phyloP scores from a whole-genome alignment of 2,888 invertebrate species.

The Agrypnus murinus region DNA sequence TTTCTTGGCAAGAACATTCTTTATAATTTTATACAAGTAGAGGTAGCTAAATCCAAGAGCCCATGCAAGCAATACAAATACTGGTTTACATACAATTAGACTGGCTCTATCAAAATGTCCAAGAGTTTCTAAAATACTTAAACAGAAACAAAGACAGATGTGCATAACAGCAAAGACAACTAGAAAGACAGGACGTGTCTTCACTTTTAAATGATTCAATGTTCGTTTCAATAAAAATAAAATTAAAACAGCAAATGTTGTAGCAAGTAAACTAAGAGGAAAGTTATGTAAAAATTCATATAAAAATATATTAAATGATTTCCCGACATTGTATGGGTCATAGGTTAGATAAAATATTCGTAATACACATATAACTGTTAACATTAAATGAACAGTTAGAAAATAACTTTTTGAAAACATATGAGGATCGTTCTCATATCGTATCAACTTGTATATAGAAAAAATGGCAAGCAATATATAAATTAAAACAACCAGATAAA shows the following conservation, averaged over 20 bases:
- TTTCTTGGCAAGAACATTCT: slow-evolving; percentile 83
- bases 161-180: slow-evolving; percentile 86
- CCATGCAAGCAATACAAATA: slow-evolving; percentile 89
- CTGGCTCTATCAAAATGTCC: slow-evolving; percentile 69
- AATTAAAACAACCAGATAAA: slow-evolving; percentile 89
- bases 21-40: slow-evolving; percentile 86
- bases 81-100: slow-evolving; percentile 86
- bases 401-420: slow-evolving; percentile 92
- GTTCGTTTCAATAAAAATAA: slow-evolving; percentile 89
- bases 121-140: slow-evolving; percentile 84
- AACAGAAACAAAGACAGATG: slow-evolving; percentile 85
- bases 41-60: slow-evolving; percentile 89
- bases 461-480: slow-evolving; percentile 90
- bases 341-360: slow-evolving; percentile 92
- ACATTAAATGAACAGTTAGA: slow-evolving; percentile 86
- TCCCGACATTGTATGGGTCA: slow-evolving; percentile 93
- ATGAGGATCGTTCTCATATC: slow-evolving; percentile 90
- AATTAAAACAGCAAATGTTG: slow-evolving; percentile 92
- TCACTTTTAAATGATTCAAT: slow-evolving; percentile 80
- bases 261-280: slow-evolving; percentile 89
- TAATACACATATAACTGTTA: slow-evolving; percentile 87
- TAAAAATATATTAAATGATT: slow-evolving; percentile 84
- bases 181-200: slow-evolving; percentile 82
- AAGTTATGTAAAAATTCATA: slow-evolving; percentile 89
- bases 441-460: slow-evolving; percentile 89